These are phyloP conservation scores for Valencia hispanica DNA, from an alignment of 2,797 vertebrate species.

Conservation along the genomic window DNA sequence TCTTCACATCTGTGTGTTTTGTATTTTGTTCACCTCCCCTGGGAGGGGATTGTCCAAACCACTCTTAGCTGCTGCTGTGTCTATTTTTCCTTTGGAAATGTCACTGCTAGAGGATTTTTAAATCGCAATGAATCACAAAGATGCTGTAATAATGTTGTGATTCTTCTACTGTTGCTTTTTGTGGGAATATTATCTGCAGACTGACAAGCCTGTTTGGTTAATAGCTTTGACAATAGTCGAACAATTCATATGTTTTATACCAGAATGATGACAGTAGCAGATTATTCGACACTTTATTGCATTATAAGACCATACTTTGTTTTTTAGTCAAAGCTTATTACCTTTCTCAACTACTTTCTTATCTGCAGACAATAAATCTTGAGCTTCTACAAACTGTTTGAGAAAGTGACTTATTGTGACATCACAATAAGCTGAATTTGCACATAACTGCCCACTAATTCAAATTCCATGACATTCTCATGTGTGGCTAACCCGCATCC, in stretches of 20 bases:
- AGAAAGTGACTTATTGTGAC: too few relatives aligned
- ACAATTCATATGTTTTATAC: neutral
- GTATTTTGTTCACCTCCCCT: conserved; percentile 42
- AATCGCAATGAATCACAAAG: conserved; percentile 1
- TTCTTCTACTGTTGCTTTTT: neutral
- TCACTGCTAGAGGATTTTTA: conserved; percentile 5
- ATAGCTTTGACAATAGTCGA: neutral
- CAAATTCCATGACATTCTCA: too few relatives aligned
- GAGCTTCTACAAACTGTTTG: too few relatives aligned
- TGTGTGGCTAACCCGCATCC: too few relatives aligned
- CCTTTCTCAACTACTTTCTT: neutral
- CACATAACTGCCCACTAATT: too few relatives aligned
- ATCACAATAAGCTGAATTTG: too few relatives aligned
- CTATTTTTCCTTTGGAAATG: conserved; percentile 46
- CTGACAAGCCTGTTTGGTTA: neutral
- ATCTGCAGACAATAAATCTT: too few relatives aligned
- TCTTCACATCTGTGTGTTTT: conserved; percentile 58
- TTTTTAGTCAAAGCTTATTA: neutral
- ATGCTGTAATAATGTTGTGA: neutral
- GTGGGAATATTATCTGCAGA: neutral
- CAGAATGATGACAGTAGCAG: neutral
- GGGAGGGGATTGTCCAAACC: conserved; percentile 58
- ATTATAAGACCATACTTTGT: neutral
- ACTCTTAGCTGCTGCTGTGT: conserved; percentile 57
- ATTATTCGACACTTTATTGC: neutral